phyloP scores from a whole-genome alignment of 1,140 invertebrate genomes.

The Phymastichus coffea region DNA sequence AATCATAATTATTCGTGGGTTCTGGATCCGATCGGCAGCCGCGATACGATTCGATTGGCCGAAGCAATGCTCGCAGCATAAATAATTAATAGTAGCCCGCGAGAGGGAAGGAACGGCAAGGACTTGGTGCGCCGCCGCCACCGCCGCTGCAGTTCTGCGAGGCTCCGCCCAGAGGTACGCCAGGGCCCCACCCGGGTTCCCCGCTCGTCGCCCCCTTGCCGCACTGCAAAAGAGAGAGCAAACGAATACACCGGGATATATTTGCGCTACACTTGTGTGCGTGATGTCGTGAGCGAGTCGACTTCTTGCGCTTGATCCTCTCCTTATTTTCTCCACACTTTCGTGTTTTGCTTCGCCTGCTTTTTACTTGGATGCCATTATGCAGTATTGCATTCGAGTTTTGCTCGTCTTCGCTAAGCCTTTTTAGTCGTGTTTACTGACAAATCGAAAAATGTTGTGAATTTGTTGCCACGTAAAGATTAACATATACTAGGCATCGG shows the following conservation, averaged over 20 bases:
- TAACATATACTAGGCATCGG: too few species aligned
- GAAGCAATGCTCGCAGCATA: constrained; percentile 52
- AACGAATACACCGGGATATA: too few species aligned
- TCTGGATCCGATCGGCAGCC: constrained; percentile 52
- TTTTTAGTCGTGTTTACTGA: too few species aligned
- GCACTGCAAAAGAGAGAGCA: constrained; percentile 1
- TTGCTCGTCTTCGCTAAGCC: too few species aligned
- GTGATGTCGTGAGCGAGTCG: too few species aligned
- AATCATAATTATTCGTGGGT: constrained; percentile 55
- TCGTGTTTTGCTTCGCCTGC: too few species aligned
- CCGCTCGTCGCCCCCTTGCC: background rate
- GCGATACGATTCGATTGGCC: constrained; percentile 52
- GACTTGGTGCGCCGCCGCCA: constrained; percentile 47
- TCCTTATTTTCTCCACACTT: background rate
- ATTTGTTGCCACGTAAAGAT: too few species aligned
- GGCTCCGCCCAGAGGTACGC: constrained; percentile 54
- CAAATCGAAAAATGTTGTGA: too few species aligned
- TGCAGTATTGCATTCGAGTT: too few species aligned
- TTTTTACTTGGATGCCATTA: too few species aligned
- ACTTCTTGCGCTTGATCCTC: too few species aligned
- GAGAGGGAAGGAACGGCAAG: background rate
- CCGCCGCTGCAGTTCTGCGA: constrained; percentile 46
- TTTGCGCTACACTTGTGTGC: too few species aligned
- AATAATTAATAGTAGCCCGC: constrained; percentile 56
- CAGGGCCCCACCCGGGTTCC: constrained; percentile 53